Percentiles rank a stretch among this genome's conserved stretches.
phyloP scores from a whole-genome alignment of 1,140 invertebrate genomes.

The Sitobion miscanthi region DNA sequence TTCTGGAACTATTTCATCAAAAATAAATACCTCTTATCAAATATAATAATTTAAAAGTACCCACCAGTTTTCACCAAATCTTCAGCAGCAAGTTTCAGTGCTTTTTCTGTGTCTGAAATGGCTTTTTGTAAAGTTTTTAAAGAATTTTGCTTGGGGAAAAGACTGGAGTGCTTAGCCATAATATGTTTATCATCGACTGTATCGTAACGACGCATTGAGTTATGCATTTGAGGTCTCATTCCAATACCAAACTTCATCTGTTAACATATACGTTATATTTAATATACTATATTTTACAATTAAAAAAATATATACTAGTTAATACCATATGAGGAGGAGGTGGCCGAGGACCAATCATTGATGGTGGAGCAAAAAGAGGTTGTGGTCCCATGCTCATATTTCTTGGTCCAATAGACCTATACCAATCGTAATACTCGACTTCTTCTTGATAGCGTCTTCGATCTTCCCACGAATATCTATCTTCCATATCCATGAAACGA shows the following conservation, averaged over 20 bases:
- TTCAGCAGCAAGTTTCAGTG: slow-evolving; percentile 93
- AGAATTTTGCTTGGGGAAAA: slow-evolving; percentile 93
- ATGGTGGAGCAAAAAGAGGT: slow-evolving; percentile 39
- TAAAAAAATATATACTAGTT: background rate
- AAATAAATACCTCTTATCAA: background rate
- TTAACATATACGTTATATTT: background rate
- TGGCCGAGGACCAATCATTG: slow-evolving; percentile 43
- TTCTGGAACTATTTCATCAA: slow-evolving; percentile 36
- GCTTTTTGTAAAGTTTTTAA: slow-evolving; percentile 89
- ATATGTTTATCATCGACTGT: slow-evolving; percentile 92
- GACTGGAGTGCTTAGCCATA: slow-evolving; percentile 87
- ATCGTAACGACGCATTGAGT: slow-evolving; percentile 65
- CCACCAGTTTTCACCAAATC: slow-evolving; percentile 70
- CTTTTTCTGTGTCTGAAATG: slow-evolving; percentile 91
- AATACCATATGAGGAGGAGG: slow-evolving; percentile 53
- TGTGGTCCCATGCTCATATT: slow-evolving; percentile 59
- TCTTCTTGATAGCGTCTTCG: slow-evolving; percentile 80
- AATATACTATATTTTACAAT: background rate
- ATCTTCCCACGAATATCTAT: slow-evolving; percentile 89
- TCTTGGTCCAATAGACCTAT: slow-evolving; percentile 70
- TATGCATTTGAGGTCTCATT: slow-evolving; percentile 50
- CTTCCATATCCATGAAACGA: slow-evolving; percentile 74
- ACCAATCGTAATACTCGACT: slow-evolving; percentile 83
- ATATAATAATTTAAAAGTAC: background rate
- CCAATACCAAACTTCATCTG: slow-evolving; percentile 34